Conservation (phyloP, 2,113 vertebrate genomes). For the Pipra filicauda region DNA sequence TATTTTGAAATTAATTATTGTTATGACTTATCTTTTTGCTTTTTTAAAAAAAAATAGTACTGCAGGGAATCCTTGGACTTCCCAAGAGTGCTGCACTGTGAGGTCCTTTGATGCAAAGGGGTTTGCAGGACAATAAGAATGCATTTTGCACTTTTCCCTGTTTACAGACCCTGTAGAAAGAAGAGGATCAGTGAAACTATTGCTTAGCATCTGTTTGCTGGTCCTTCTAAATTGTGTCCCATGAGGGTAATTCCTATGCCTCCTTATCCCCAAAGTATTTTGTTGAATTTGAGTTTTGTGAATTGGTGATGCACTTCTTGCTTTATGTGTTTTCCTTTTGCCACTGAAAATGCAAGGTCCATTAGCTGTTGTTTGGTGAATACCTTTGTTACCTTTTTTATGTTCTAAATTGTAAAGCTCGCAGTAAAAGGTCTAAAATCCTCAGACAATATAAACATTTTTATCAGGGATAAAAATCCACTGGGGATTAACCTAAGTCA, state of each 20-base stretch:
- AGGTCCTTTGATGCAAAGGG: neutral
- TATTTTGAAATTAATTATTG: slow-evolving; percentile 15
- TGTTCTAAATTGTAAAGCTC: neutral
- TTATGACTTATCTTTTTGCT: neutral
- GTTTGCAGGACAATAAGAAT: neutral
- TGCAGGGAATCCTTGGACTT: neutral
- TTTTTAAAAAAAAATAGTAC: neutral
- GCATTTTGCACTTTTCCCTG: neutral
- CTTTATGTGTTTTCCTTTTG: neutral
- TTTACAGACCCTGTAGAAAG: neutral
- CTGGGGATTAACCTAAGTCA: neutral
- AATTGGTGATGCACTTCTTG: neutral
- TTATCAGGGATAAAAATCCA: neutral
- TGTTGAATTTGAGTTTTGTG: neutral
- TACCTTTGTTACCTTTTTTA: neutral
- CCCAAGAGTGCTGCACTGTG: neutral
- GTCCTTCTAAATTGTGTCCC: neutral
- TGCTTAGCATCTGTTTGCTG: neutral
- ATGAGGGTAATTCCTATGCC: neutral
- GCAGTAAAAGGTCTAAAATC: neutral
- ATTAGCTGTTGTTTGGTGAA: neutral
- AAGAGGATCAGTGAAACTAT: neutral
- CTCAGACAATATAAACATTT: neutral
- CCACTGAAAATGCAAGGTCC: neutral
- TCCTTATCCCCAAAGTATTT: neutral